phyloP scores from a whole-genome alignment of 2,888 invertebrate species.

The Diploptera punctata region DNA sequence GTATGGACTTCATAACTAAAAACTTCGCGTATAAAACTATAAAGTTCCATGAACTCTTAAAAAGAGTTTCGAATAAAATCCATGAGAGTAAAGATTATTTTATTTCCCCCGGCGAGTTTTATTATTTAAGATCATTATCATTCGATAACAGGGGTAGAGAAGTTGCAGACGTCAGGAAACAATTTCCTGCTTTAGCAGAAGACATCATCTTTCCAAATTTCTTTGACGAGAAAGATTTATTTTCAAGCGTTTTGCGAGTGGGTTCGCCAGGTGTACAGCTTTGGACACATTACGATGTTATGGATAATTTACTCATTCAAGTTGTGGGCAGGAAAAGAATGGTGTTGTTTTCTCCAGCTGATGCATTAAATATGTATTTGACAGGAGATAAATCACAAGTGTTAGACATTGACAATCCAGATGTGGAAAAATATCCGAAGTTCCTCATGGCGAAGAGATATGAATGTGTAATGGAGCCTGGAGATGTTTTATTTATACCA shows the following conservation, averaged over 20 bases:
- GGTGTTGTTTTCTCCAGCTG: slow-evolving; percentile 57
- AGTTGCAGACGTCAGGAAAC: slow-evolving; percentile 56
- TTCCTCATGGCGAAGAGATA: slow-evolving; percentile 54
- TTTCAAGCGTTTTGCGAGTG: slow-evolving; percentile 62
- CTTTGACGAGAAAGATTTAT: slow-evolving; percentile 54
- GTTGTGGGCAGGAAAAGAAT: slow-evolving; percentile 56
- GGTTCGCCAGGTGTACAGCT: slow-evolving; percentile 57
- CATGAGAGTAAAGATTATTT: slow-evolving; percentile 51
- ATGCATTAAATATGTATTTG: slow-evolving; percentile 58
- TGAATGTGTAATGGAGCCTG: slow-evolving; percentile 55
- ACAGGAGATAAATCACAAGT: slow-evolving; percentile 62
- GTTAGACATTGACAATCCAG: slow-evolving; percentile 58
- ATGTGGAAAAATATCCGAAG: slow-evolving; percentile 55
- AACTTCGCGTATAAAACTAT: slow-evolving; percentile 60
- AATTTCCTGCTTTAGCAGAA: slow-evolving; percentile 56
- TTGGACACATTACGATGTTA: slow-evolving; percentile 65
- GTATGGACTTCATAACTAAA: slow-evolving; percentile 59
- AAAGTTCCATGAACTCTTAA: slow-evolving; percentile 55
- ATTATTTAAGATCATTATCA: slow-evolving; percentile 56
- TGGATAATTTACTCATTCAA: slow-evolving; percentile 63
- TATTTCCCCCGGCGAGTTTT: slow-evolving; percentile 48
- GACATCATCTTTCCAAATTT: slow-evolving; percentile 57
- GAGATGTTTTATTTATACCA: slow-evolving; percentile 62
- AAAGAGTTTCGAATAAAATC: slow-evolving; percentile 49
- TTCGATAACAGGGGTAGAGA: slow-evolving; percentile 57